Evolutionary conservation across 37 sponge, comb jelly and placozoan species (phyloP).

Genomic region (Spongia lamella): DNA sequence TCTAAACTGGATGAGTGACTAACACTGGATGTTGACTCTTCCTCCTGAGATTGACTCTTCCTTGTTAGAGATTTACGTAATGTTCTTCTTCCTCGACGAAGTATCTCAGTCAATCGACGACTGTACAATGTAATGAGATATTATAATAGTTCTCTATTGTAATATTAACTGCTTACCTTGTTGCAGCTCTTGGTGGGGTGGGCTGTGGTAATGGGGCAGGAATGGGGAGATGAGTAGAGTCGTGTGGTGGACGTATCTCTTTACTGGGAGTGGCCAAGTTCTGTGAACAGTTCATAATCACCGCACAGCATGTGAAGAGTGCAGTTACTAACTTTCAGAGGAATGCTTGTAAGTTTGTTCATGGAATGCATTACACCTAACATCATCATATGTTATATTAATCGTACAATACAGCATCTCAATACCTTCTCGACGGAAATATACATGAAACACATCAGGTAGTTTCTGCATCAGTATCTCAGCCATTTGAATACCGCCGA

Average conservation of each 20-base stretch:
- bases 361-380: conserved; percentile 77
- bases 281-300: no score
- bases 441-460: conserved; percentile 76
- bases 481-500: conserved; percentile 80
- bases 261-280: conserved; percentile 50
- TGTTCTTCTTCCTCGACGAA: conserved; percentile 60
- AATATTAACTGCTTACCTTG: no score
- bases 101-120: conserved; percentile 59
- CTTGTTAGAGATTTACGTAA: conserved; percentile 52
- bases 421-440: conserved; percentile 86
- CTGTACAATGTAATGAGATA: no score
- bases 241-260: conserved; percentile 24
- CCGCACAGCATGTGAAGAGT: no score
- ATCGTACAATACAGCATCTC: no score
- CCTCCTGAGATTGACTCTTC: conserved; percentile 42
- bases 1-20: no score
- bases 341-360: conserved; percentile 27
- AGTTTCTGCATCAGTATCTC: conserved; percentile 85
- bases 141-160: no score
- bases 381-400: no score
- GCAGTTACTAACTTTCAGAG: conserved; percentile 50
- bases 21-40: neutral
- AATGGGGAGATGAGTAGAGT: neutral
- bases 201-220: neutral
- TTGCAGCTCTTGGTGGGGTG: neutral